Base-by-base conservation (phyloP, 2,113 vertebrate species). In the Crotalus helleri region DNA sequence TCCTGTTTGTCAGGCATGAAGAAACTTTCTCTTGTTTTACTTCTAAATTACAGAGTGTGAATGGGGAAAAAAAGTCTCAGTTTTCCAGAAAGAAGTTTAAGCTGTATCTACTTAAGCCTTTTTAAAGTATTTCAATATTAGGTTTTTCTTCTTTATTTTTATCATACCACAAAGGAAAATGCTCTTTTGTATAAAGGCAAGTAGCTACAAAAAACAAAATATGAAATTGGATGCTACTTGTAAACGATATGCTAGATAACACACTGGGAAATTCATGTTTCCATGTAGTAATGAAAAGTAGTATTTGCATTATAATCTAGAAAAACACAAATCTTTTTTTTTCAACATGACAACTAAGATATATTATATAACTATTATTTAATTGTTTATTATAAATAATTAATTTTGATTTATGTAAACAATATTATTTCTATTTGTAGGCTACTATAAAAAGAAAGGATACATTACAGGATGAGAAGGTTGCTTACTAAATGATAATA, bases 211-310 rank as follows among this genome's bases (percentile, higher is more conserved):
- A 93, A 87, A 92, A 91, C 94, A 69, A 88, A 0, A 55, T 0
- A 92, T 94, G 81, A 88, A 0, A 69, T 0, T 69, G 74, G 91
- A 92, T 44, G 64, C 94, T 89, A 92, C 61, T 92, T 96, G 91
- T 95, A 94, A 51, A 94, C 94, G 94, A 95, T 87, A 81, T 29
- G 64, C 5, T 49, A 74, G 57, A 39, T 94, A 29, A 44, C 91
- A 93, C 94, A 90, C 39, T 89, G 44, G 46, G 58, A 87, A 53
- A 95, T 92, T 23, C 19, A 90, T 74, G 26, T 21, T 12, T 54
- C 15, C 29, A 15, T 44, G 2, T 59, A 49, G 58, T 24, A 44
- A 61, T 58, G n/a, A 15, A 88, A 88, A 29, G 17, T 86, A 86
- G 39, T 49, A 46, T 46, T 86, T 86, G 11, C 44, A 39, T 85